phyloP scores from a whole-genome alignment of 2,888 invertebrate species.

The Heliconius hortense region DNA sequence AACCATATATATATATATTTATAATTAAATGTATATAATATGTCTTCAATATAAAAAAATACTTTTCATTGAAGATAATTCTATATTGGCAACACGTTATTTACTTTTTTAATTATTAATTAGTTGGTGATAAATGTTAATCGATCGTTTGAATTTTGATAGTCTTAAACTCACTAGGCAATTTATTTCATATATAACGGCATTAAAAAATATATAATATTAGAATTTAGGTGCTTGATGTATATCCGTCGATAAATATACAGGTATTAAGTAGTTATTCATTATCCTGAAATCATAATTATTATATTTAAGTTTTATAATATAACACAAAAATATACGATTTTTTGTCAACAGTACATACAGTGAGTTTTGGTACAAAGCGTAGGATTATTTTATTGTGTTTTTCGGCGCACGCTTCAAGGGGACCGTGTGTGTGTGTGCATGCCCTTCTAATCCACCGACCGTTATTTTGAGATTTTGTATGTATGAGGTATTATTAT shows the following conservation, averaged over 20 bases:
- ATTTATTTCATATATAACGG: neutral
- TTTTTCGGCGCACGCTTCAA: conserved; percentile 65
- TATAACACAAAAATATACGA: neutral
- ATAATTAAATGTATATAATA: neutral
- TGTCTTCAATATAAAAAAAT: too few species aligned
- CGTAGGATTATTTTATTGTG: conserved; percentile 77
- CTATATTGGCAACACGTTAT: neutral
- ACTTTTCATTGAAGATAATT: too few species aligned
- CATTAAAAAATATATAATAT: too few species aligned
- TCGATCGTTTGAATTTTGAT: neutral
- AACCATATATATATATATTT: neutral
- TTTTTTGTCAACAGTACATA: conserved; percentile 52
- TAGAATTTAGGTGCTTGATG: neutral
- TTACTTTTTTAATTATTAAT: neutral
- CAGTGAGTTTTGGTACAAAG: conserved; percentile 58
- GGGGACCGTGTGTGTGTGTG: conserved; percentile 51
- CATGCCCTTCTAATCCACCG: conserved; percentile 47
- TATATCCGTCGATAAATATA: neutral
- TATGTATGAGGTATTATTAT: conserved; percentile 26
- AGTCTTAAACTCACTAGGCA: neutral
- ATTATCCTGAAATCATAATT: neutral
- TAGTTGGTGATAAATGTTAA: neutral
- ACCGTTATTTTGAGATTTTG: conserved; percentile 47
- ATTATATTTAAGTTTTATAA: neutral
- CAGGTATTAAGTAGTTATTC: too few species aligned